Evolutionary conservation across 2,113 vertebrate genomes (phyloP).

Genomic region (Brachyhypopomus occidentalis): DNA sequence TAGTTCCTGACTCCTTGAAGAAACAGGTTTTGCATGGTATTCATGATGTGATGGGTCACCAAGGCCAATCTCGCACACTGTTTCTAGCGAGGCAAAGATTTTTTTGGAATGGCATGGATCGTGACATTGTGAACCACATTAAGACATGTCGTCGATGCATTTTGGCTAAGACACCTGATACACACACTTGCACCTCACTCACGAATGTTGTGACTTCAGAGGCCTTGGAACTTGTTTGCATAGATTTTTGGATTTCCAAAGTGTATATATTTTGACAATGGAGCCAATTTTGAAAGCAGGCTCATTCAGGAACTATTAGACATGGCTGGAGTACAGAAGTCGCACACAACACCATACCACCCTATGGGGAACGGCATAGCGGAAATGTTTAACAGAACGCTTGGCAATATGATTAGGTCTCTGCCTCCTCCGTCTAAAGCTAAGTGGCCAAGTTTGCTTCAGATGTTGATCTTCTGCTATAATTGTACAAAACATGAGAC

Average conservation of each 20-base stretch:
- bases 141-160: constrained; percentile 27
- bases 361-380: constrained; percentile 28
- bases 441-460: constrained; percentile 20
- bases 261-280: constrained; percentile 24
- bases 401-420: constrained; percentile 19
- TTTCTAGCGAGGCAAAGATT: not conserved
- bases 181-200: constrained; percentile 16
- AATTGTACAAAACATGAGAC: constrained; percentile 34
- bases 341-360: constrained; percentile 4
- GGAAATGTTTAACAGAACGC: constrained; percentile 22
- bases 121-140: not conserved
- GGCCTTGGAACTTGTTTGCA: constrained; percentile 34
- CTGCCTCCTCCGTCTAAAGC: constrained; percentile 3
- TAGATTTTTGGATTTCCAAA: constrained; percentile 27
- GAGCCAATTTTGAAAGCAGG: constrained; percentile 39
- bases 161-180: constrained; percentile 36
- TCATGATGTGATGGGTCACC: no score
- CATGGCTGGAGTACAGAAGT: constrained; percentile 38
- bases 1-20: no score
- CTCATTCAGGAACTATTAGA: constrained; percentile 33
- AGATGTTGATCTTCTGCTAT: constrained; percentile 18
- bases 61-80: no score
- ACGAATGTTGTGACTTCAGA: constrained; percentile 23
- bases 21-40: no score
- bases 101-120: not conserved